A percentile compares a stretch with the other conserved stretches of the same genome.
Conservation (phyloP, 2,113 vertebrate species). For the Synodontis membranacea region DNA sequence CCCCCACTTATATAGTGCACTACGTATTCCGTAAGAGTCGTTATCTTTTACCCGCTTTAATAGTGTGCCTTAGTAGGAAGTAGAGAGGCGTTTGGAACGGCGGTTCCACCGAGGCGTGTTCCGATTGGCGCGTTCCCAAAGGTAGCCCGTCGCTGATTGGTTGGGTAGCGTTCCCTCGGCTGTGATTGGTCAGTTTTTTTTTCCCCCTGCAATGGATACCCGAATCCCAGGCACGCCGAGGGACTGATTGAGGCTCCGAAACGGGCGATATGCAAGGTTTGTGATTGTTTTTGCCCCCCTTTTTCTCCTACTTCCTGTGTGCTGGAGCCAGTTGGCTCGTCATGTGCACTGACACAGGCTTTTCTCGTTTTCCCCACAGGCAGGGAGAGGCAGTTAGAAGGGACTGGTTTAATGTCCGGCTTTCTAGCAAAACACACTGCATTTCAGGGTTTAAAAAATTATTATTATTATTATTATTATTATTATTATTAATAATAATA, state of each 20-base stretch:
- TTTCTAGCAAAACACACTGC: constrained; percentile 40
- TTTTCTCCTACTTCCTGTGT: constrained; percentile 59
- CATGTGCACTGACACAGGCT: constrained; percentile 6
- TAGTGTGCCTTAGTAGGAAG: not conserved
- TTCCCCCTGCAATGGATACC: constrained; percentile 64
- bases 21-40: not conserved
- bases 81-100: not conserved
- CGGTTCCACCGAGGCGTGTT: constrained; percentile 50
- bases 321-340: constrained; percentile 23
- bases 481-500: too few relatives aligned
- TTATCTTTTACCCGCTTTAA: not conserved
- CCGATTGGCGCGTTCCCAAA: constrained; percentile 66
- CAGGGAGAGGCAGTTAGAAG: constrained; percentile 34
- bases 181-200: constrained; percentile 67
- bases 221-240: constrained; percentile 61
- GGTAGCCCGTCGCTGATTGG: constrained; percentile 67
- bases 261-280: constrained; percentile 78
- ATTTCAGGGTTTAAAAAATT: constrained; percentile 31
- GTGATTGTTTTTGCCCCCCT: constrained; percentile 60
- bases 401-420: constrained; percentile 54
- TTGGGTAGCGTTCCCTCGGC: constrained; percentile 27
- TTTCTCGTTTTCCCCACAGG: constrained; percentile 30
- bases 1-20: not conserved
- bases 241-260: constrained; percentile 58
- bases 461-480: too few relatives aligned